Base-by-base conservation (phyloP, 64 coral and sea anemone species). In the Actinia equina region DNA sequence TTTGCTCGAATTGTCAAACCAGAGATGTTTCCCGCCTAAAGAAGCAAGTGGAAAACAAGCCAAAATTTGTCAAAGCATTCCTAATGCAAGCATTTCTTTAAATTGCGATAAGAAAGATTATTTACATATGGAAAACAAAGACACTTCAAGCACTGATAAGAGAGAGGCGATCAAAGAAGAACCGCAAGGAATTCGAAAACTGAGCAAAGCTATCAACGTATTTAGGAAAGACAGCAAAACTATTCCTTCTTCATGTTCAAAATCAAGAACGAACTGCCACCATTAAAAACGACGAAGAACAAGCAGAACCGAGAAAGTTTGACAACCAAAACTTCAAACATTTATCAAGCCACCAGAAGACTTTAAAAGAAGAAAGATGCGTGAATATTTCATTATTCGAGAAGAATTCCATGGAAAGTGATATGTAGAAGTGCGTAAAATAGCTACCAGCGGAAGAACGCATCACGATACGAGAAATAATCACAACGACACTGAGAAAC, bases 401-500 rank as follows among this genome's bases (percentile, higher is more conserved):
- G 69, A 74, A 26, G 6, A 41, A 30, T 5, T 3, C 13, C 26
- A 42, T 2, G 8, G 27, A 37, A 41, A 30, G 13, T 37, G 26
- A 37, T 7, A n/a, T n/a, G 2, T 74, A 30, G 12, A 26, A 27
- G 25, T n/a, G n/a, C n/a, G 6, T 25, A 27, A 25, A 9, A 5
- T 16, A n/a, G 45, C 5, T 42, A 80, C 8, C 9, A 46, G 17
- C 52, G 43, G 6, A 82, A 2, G 52, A 6, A 2, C 13, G 43
- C 19, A 2, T 17, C 69, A 15, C 9, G 69, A 74, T 74, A 26
- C 25, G 3, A 74, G 69, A 74, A 74, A 13, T 7, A 74, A 26
- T 27, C 83, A 85, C 55, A 85, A 85, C 17, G 83, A 85, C 41
- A 85, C 59, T 4, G 90, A 92, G 44, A 82, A 86, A 83, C 86